These are phyloP conservation scores for Cyclophora punctaria DNA, from an alignment of 2,888 invertebrate genomes.

Conservation along the genomic window DNA sequence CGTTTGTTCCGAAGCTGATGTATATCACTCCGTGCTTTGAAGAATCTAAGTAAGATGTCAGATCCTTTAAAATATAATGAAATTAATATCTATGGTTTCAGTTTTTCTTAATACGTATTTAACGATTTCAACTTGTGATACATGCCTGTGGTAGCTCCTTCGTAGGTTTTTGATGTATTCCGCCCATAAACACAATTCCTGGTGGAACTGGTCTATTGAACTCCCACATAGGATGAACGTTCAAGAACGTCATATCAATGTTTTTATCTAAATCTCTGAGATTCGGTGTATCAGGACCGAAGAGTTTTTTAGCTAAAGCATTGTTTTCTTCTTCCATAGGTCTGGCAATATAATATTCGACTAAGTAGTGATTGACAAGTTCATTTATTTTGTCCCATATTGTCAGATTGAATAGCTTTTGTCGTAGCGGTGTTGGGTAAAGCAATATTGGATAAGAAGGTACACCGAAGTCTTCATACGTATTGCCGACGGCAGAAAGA, in stretches of 20 bases:
- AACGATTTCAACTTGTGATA: background rate
- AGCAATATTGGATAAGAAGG: conserved; percentile 29
- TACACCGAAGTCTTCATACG: conserved; percentile 27
- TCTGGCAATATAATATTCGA: background rate
- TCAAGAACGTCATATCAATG: conserved; percentile 40
- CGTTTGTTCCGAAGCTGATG: conserved; percentile 54
- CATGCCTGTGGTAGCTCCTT: conserved; percentile 32
- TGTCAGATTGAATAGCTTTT: conserved; percentile 29
- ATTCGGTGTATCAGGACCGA: conserved; percentile 13
- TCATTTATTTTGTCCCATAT: conserved; percentile 27
- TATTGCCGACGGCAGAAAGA: conserved; percentile 18
- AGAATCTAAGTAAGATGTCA: conserved; percentile 40
- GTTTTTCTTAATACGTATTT: background rate
- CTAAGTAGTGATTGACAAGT: conserved; percentile 13
- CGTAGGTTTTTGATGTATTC: conserved; percentile 39
- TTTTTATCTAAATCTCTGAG: conserved; percentile 24
- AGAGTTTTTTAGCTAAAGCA: conserved; percentile 6
- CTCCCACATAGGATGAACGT: conserved; percentile 42
- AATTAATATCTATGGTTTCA: background rate
- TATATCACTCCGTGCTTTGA: conserved; percentile 51
- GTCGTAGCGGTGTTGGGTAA: conserved; percentile 21
- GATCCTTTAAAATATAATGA: conserved; percentile 31
- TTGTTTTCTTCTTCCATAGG: background rate
- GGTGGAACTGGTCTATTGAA: conserved; percentile 43
- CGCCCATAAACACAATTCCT: conserved; percentile 44